Percentiles rank a stretch among this genome's conserved stretches.
Conservation (phyloP, 2,888 invertebrate genomes). For the Dolomedes plantarius region DNA sequence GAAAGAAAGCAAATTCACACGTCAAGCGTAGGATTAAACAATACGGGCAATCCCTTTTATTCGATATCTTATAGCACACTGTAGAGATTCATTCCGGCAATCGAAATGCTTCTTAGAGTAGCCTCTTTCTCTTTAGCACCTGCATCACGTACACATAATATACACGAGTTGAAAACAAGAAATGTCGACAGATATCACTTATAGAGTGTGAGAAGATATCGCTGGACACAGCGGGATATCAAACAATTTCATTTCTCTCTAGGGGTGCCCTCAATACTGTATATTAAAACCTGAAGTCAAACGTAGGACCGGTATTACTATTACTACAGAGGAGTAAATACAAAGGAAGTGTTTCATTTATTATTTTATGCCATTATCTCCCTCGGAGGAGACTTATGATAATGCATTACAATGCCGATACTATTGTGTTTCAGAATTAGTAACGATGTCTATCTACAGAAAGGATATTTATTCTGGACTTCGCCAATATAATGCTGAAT, state of each 20-base stretch:
- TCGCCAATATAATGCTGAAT: no score
- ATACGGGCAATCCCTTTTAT: background rate
- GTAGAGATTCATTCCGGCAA: background rate
- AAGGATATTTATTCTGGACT: no score
- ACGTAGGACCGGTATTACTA: background rate
- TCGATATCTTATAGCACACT: background rate
- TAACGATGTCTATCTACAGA: no score
- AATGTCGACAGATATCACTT: background rate
- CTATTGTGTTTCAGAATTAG: no score
- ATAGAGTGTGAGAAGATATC: background rate
- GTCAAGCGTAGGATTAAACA: background rate
- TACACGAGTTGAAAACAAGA: background rate
- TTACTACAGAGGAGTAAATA: background rate
- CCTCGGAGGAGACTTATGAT: background rate
- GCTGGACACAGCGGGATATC: background rate
- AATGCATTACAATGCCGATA: background rate
- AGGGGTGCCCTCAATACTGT: background rate
- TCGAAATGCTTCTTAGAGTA: no score
- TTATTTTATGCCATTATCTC: background rate
- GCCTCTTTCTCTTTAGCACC: background rate
- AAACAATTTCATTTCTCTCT: slow-evolving; percentile 4
- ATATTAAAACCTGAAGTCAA: background rate
- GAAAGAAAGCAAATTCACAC: background rate
- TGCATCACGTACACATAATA: background rate
- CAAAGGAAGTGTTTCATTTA: background rate